These are phyloP conservation scores for Argentina silus DNA, from an alignment of 2,797 vertebrate genomes.

Conservation along the genomic window DNA sequence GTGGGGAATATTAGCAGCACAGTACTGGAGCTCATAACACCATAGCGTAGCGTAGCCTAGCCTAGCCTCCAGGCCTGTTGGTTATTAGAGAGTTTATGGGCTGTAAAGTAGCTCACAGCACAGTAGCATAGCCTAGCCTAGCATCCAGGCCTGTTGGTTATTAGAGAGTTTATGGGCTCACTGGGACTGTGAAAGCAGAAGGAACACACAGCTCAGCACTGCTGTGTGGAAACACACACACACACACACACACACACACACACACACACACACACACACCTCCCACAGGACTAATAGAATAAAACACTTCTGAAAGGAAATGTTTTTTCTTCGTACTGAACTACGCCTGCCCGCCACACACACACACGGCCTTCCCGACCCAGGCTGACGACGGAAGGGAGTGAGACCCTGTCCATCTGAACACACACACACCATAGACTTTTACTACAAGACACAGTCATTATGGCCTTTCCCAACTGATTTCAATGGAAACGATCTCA, in stretches of 20 bases:
- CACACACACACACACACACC: neutral
- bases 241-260: neutral
- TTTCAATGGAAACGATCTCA: no score
- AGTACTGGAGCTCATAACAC: neutral
- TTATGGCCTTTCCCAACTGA: no score
- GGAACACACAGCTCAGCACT: neutral
- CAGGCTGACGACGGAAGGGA: no score
- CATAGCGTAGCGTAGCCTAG: neutral
- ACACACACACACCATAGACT: neutral
- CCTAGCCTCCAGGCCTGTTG: neutral
- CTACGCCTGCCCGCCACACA: neutral
- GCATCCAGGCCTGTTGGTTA: neutral
- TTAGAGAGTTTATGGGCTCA: conserved; percentile 2
- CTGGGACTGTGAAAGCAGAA: neutral
- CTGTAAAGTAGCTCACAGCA: neutral
- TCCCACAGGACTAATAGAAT: neutral
- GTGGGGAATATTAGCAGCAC: neutral
- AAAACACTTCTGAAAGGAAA: neutral
- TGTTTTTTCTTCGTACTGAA: neutral
- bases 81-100: neutral
- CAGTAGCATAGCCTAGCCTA: neutral
- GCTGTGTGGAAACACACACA: neutral
- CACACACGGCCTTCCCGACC: no score
- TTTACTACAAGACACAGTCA: no score
- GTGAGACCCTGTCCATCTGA: no score